Evolutionary conservation across 1,140 invertebrate species (phyloP).

Genomic region (Fopius arisanus): DNA sequence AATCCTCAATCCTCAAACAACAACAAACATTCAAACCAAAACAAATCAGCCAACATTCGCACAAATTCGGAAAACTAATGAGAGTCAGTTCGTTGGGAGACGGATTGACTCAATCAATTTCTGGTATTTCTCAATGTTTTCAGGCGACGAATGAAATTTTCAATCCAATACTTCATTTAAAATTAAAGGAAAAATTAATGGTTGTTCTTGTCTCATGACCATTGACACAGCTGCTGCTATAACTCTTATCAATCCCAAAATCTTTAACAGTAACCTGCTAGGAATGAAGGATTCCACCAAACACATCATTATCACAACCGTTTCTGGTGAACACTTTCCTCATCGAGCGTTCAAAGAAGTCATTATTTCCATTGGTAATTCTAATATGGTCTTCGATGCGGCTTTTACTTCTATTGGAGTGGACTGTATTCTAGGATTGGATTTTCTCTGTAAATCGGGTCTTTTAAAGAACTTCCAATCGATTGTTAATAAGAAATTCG

Average conservation of each 20-base stretch:
- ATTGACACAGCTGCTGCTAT: neutral
- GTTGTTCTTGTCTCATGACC: neutral
- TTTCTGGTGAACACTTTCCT: neutral
- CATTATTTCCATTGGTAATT: neutral
- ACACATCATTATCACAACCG: neutral
- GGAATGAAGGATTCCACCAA: neutral
- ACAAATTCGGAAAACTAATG: neutral
- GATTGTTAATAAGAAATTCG: neutral
- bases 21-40: neutral
- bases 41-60: neutral
- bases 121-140: neutral
- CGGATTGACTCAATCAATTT: neutral
- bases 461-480: neutral
- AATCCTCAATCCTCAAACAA: neutral
- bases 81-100: neutral
- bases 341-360: neutral
- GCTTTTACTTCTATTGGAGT: neutral
- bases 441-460: neutral
- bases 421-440: conserved; percentile 4
- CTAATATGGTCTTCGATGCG: neutral
- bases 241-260: neutral
- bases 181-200: neutral
- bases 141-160: neutral
- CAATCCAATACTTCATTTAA: neutral
- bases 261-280: neutral